Percentiles rank a stretch among this genome's conserved stretches.
Conservation (phyloP, 2,113 vertebrate species). For the Carlito syrichta region DNA sequence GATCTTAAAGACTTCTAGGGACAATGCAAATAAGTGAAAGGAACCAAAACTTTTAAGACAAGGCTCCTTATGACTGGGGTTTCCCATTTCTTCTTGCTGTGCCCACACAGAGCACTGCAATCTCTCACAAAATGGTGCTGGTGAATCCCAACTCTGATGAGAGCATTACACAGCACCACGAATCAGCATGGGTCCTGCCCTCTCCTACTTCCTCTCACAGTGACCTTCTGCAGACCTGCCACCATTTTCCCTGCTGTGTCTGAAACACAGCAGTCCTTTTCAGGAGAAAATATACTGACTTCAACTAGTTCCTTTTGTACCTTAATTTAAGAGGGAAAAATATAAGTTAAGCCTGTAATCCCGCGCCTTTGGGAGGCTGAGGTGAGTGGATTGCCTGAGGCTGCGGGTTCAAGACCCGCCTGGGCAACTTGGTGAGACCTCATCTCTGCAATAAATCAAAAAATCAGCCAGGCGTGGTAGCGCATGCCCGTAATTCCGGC, state of each 20-base stretch:
- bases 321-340: background rate
- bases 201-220: too few species aligned
- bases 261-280: background rate
- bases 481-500: too few species aligned
- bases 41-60: background rate
- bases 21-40: background rate
- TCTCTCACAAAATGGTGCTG: background rate
- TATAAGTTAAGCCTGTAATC: too few species aligned
- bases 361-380: too few species aligned
- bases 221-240: background rate
- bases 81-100: background rate
- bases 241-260: background rate
- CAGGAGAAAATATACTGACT: background rate
- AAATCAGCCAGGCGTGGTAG: too few species aligned
- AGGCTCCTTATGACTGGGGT: background rate
- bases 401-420: too few species aligned
- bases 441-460: too few species aligned
- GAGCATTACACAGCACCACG: too few species aligned
- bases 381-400: too few species aligned
- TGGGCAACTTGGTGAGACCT: too few species aligned
- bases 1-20: background rate
- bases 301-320: background rate
- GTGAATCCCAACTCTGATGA: background rate
- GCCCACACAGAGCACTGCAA: accelerated
- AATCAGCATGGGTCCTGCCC: background rate